These are phyloP conservation scores for Coluber constrictor DNA, from an alignment of 2,797 vertebrate genomes.

Conservation along the genomic window DNA sequence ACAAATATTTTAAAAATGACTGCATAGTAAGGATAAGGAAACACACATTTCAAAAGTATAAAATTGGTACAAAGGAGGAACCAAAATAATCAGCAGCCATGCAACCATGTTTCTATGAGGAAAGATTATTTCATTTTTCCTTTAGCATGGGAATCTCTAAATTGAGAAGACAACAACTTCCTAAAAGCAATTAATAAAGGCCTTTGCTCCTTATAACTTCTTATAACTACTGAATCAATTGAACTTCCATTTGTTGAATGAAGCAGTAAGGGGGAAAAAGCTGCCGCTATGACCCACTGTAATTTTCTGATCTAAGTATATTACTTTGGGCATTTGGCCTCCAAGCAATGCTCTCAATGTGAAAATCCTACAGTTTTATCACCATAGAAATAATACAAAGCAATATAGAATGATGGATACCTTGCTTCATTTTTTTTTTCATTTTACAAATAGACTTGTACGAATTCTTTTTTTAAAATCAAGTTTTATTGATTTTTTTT, in stretches of 20 bases:
- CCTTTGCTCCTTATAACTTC: too few species aligned
- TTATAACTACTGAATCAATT: too few species aligned
- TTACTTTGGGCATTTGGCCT: neutral
- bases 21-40: neutral
- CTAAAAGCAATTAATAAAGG: too few species aligned
- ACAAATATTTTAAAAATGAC: neutral
- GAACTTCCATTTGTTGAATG: too few species aligned
- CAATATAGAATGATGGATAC: neutral
- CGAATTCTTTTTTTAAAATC: neutral
- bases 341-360: neutral
- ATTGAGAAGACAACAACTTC: too few species aligned
- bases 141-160: too few species aligned
- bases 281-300: neutral
- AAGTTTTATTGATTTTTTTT: too few species aligned
- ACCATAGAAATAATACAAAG: neutral
- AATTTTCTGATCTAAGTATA: neutral
- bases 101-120: too few species aligned
- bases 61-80: neutral
- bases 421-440: neutral
- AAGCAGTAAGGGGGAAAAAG: neutral
- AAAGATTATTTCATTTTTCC: too few species aligned
- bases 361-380: neutral
- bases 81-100: neutral
- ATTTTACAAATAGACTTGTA: neutral
- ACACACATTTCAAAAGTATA: neutral